Conservation (phyloP, 2,888 invertebrate genomes). For the Caradrina clavipalpis region DNA sequence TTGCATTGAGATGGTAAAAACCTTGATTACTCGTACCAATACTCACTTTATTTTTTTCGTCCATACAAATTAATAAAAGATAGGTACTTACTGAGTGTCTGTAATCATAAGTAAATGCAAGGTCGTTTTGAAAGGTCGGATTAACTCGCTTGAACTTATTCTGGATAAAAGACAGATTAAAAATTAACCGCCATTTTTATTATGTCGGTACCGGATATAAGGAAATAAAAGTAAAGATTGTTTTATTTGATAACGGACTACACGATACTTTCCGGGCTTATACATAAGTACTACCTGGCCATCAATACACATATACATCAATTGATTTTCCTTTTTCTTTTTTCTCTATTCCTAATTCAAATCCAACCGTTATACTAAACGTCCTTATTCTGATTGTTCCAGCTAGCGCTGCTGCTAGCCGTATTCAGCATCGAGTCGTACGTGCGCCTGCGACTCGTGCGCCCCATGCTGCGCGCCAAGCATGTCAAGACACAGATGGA, state of each 20-base stretch:
- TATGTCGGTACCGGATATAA: constrained; percentile 60
- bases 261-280: too few relatives aligned
- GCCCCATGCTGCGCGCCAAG: constrained; percentile 94
- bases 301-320: too few relatives aligned
- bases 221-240: constrained; percentile 37
- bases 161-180: constrained; percentile 55
- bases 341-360: constrained; percentile 11
- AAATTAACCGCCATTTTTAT: constrained; percentile 28
- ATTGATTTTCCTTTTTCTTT: background rate
- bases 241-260: constrained; percentile 37
- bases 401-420: constrained; percentile 92
- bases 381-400: constrained; percentile 76
- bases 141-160: constrained; percentile 55
- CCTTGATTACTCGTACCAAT: constrained; percentile 41
- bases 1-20: constrained; percentile 25
- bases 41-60: constrained; percentile 17
- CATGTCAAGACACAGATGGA: constrained; percentile 94
- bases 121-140: constrained; percentile 65
- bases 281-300: too few relatives aligned
- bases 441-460: constrained; percentile 94
- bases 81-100: constrained; percentile 21
- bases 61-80: constrained; percentile 24
- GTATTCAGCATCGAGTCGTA: constrained; percentile 94
- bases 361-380: constrained; percentile 11
- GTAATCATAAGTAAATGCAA: constrained; percentile 65